Evolutionary conservation across 2,888 invertebrate species (phyloP), one percentile per base, ranked within the genome.

Genomic region (Digitonthophagus gazella): DNA sequence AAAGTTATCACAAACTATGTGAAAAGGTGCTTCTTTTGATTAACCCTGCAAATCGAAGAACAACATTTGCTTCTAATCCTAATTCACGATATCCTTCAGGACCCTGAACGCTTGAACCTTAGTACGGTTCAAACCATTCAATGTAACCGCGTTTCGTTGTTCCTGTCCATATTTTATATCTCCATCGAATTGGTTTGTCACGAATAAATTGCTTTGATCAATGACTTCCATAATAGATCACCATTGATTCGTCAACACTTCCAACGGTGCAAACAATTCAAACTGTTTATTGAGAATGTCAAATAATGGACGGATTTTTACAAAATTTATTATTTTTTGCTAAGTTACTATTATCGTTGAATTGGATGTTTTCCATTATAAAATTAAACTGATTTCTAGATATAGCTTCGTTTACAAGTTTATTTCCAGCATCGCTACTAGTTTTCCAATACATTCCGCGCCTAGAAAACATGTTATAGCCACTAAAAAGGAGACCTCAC

Each of bases 191-290:
- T 56, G 65, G 68, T 64, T 68, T 68, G 18, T 16, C 56, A 20
- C 57, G 28, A n/a, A 68, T 64, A 68, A 44, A 65, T 64, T 64
- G 75, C 19, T 76, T 76, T 66, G 75, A 76, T 55, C 74, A 74
- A 72, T 76, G 76, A 69, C 76, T 69, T 58, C 75, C 78, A 74
- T 78, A 54, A 67, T 80, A 80, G 54, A 78, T 77, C n/a, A 78
- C 74, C 78, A 80, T 78, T 2, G 75, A 73, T 70, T 80, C 79
- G 73, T 79, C 80, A 66, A 78, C 70, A 67, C 75, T 75, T 56
- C 44, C 8, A 57, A 65, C 75, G 65, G 73, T 71, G 74, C 70
- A 74, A 71, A 71, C 69, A 74, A 70, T 44, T 71, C 3, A 69
- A 74, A 75, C 64, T 71, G 74, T 67, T 67, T 58, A 69, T 76